These are phyloP conservation scores for Hylyphantes graminicola DNA, from an alignment of 1,140 invertebrate species.

Conservation along the genomic window DNA sequence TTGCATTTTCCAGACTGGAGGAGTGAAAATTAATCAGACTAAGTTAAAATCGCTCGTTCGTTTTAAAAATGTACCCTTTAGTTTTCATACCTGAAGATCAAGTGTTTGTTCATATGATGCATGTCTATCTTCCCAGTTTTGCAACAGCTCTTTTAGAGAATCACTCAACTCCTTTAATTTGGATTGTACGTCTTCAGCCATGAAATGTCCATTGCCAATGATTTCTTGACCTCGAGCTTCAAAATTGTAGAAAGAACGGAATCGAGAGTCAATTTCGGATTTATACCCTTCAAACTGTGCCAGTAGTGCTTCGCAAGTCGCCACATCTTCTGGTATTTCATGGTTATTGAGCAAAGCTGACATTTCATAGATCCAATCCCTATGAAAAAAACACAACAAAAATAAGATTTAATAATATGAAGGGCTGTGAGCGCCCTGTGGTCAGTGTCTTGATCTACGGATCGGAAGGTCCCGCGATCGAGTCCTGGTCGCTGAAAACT, in stretches of 20 bases:
- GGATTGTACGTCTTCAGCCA: constrained; percentile 87
- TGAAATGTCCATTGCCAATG: constrained; percentile 81
- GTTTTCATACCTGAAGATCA: constrained; percentile 77
- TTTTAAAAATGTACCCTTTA: too few relatives aligned
- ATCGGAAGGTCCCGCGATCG: too few relatives aligned
- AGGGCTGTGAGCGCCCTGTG: too few relatives aligned
- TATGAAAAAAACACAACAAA: constrained; percentile 65
- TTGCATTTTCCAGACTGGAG: too few relatives aligned
- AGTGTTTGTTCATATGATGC: constrained; percentile 86
- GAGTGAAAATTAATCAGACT: too few relatives aligned
- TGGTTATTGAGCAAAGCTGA: constrained; percentile 85
- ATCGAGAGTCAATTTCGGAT: constrained; percentile 87
- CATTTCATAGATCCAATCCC: constrained; percentile 93
- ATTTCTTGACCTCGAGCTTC: constrained; percentile 70
- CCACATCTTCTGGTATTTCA: constrained; percentile 83
- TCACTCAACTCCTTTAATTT: constrained; percentile 80
- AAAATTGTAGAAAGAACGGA: constrained; percentile 84
- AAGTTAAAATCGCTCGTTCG: too few relatives aligned
- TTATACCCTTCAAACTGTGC: constrained; percentile 85
- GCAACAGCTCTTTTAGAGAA: constrained; percentile 74
- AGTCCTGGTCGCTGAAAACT: too few relatives aligned
- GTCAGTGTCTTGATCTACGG: too few relatives aligned
- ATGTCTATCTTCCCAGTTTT: constrained; percentile 81
- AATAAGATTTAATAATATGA: background rate
- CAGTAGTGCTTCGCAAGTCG: constrained; percentile 83